Conservation (phyloP, 2,113 vertebrate species). For the Dipodomys merriami region DNA sequence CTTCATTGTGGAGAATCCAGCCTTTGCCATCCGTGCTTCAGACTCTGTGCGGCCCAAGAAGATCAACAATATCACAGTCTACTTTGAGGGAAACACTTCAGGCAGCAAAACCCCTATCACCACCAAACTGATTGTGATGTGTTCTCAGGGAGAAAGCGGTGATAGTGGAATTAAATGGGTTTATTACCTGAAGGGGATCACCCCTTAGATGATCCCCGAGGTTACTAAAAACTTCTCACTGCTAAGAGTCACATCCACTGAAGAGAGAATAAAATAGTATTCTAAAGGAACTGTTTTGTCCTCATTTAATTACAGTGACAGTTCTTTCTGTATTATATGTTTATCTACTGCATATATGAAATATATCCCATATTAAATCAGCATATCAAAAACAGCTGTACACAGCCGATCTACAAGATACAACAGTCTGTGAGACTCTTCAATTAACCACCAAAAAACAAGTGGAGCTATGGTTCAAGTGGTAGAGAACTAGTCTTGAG, state of each 20-base stretch:
- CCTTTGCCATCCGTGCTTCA: constrained; percentile 84
- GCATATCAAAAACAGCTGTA: constrained; percentile 2
- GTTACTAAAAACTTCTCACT: background rate
- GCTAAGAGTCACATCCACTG: background rate
- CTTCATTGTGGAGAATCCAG: constrained; percentile 86
- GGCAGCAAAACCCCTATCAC: constrained; percentile 79
- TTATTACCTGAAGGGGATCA: constrained; percentile 89
- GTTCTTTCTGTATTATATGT: background rate
- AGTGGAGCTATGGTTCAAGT: too few relatives aligned
- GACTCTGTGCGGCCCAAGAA: constrained; percentile 87
- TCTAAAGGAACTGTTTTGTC: background rate
- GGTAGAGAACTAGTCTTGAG: too few relatives aligned
- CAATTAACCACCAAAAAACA: too few relatives aligned
- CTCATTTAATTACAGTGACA: background rate
- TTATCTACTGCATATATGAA: constrained; percentile 1
- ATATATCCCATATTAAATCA: background rate
- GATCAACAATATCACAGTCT: constrained; percentile 83
- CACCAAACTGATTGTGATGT: constrained; percentile 87
- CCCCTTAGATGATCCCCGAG: constrained; percentile 61
- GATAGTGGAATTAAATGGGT: constrained; percentile 85
- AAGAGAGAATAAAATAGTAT: background rate
- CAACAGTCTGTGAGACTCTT: too few relatives aligned
- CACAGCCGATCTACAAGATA: background rate
- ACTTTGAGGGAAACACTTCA: constrained; percentile 81
- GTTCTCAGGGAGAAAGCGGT: constrained; percentile 76